Percentiles rank a stretch among this genome's conserved stretches.
Conservation (phyloP, 2,797 vertebrate species). For the Acomys russatus region DNA sequence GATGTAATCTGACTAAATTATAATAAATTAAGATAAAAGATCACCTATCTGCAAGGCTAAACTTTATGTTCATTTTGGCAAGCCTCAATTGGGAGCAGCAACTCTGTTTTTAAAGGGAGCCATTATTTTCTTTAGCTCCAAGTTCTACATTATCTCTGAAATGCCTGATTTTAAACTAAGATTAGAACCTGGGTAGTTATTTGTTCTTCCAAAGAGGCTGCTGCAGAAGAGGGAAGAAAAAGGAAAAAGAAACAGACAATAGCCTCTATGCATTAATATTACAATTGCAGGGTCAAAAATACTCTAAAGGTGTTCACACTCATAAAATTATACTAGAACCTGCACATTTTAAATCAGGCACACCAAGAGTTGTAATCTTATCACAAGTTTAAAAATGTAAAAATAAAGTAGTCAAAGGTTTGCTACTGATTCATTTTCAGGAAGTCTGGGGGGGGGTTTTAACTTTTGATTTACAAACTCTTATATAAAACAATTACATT, state of each 20-base stretch:
- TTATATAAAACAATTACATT: neutral
- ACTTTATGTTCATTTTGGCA: neutral
- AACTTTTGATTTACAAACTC: neutral
- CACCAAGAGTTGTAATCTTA: neutral
- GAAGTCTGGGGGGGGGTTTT: neutral
- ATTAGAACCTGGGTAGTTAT: neutral
- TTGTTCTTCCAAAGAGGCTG: neutral
- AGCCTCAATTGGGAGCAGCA: neutral
- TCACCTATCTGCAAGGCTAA: neutral
- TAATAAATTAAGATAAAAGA: too few species aligned
- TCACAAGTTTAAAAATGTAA: neutral
- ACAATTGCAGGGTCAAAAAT: neutral
- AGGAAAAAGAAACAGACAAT: neutral
- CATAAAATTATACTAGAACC: neutral
- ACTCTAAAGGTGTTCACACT: neutral
- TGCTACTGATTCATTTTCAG: neutral
- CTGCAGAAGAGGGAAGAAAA: neutral
- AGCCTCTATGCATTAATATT: neutral
- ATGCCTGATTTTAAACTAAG: constrained; percentile 3
- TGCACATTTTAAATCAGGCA: neutral
- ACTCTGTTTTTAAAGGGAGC: neutral
- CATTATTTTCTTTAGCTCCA: neutral
- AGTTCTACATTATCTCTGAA: neutral
- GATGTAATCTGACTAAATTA: too few species aligned
- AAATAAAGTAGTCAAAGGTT: neutral